These are phyloP conservation scores for Arizona elegans DNA, from an alignment of 2,113 vertebrate species.

Conservation along the genomic window DNA sequence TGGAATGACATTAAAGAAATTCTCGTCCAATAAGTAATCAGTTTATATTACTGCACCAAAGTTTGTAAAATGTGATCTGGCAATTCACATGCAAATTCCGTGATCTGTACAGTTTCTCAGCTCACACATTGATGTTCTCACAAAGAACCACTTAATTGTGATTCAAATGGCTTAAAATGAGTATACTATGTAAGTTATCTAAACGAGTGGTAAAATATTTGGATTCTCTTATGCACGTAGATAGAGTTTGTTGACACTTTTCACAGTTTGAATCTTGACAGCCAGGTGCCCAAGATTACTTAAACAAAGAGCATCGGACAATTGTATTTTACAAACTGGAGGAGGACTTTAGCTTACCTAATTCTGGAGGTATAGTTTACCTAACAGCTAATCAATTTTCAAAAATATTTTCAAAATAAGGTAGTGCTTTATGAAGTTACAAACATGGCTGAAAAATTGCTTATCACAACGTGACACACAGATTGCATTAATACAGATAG, in stretches of 20 bases:
- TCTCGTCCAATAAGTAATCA: neutral
- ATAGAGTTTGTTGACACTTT: neutral
- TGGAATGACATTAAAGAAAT: neutral
- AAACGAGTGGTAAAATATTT: neutral
- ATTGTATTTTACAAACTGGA: neutral
- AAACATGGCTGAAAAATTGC: neutral
- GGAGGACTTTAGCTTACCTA: neutral
- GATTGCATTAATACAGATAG: neutral
- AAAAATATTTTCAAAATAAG: neutral
- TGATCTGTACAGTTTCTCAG: neutral
- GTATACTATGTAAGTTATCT: neutral
- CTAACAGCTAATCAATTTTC: neutral
- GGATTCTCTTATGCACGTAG: neutral
- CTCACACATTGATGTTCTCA: neutral
- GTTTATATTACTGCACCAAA: neutral
- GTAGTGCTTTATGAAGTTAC: neutral
- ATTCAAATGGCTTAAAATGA: neutral
- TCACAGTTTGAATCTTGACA: neutral
- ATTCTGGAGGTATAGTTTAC: neutral
- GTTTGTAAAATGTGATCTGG: neutral
- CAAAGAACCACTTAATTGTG: neutral
- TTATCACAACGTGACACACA: neutral
- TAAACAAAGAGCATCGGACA: neutral
- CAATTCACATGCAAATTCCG: neutral
- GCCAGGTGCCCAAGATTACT: neutral